Percentiles rank a stretch among this genome's conserved stretches.
Conservation (phyloP, 2,888 invertebrate genomes). For the Scaptomyza cyrtandrae region DNA sequence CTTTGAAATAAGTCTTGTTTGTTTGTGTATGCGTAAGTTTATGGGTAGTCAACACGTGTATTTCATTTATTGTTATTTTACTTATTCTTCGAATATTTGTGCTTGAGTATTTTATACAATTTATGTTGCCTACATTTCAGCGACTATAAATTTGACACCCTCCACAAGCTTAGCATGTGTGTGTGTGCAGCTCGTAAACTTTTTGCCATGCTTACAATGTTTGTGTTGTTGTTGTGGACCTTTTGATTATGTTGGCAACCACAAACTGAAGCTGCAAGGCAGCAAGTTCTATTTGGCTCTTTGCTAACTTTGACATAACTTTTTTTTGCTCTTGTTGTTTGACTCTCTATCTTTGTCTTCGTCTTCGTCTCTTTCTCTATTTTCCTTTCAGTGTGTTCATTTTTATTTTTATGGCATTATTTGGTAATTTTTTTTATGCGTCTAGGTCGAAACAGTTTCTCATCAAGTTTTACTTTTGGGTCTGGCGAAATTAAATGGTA, state of each 20-base stretch:
- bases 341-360: not conserved
- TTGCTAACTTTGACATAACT: slow-evolving; percentile 61
- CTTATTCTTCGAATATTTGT: slow-evolving; percentile 4
- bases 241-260: slow-evolving; percentile 65
- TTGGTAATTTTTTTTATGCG: slow-evolving; percentile 48
- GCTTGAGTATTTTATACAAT: slow-evolving; percentile 25
- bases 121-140: slow-evolving; percentile 71
- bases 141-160: slow-evolving; percentile 72
- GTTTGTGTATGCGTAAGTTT: not conserved
- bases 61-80: slow-evolving; percentile 10
- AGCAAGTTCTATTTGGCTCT: slow-evolving; percentile 18
- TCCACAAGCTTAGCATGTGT: slow-evolving; percentile 8
- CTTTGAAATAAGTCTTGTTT: not conserved
- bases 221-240: slow-evolving; percentile 33
- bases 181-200: slow-evolving; percentile 61
- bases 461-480: slow-evolving; percentile 57
- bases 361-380: not conserved
- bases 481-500: slow-evolving; percentile 73
- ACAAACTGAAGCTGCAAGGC: slow-evolving; percentile 48
- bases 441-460: slow-evolving; percentile 58
- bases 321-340: slow-evolving; percentile 19
- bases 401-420: slow-evolving; percentile 66
- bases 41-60: not conserved
- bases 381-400: slow-evolving; percentile 36
- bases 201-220: slow-evolving; percentile 31